Evolutionary conservation across 2,113 vertebrate species (phyloP).

Genomic region (Electrona antarctica): DNA sequence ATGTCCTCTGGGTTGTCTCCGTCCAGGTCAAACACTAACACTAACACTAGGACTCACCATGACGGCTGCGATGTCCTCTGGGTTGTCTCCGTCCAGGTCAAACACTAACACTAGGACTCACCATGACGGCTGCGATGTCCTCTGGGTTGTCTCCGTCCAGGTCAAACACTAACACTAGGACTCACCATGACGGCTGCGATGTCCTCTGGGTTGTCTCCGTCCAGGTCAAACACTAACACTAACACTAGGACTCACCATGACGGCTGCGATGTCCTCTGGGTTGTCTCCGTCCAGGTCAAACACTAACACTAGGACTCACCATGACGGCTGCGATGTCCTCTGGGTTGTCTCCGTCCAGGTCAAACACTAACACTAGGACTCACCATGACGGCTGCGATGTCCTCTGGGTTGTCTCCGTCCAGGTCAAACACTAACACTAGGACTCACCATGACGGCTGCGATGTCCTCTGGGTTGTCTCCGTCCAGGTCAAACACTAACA

Average conservation of each 20-base stretch:
- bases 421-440: too few species aligned
- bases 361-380: too few species aligned
- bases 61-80: conserved; percentile 92
- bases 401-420: conserved; percentile 95
- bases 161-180: too few species aligned
- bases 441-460: conserved; percentile 92
- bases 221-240: conserved; percentile 96
- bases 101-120: too few species aligned
- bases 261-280: conserved; percentile 92
- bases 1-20: conserved; percentile 97
- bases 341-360: conserved; percentile 95
- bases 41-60: too few species aligned
- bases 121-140: conserved; percentile 94
- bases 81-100: conserved; percentile 95
- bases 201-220: conserved; percentile 95
- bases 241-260: too few species aligned
- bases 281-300: conserved; percentile 97
- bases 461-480: conserved; percentile 97
- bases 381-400: conserved; percentile 95
- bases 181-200: conserved; percentile 95
- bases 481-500: conserved; percentile 95
- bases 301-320: too few species aligned
- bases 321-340: conserved; percentile 95
- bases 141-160: conserved; percentile 96
- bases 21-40: conserved; percentile 95